These are phyloP conservation scores for Cydia fagiglandana DNA, from an alignment of 1,140 invertebrate genomes.

Conservation along the genomic window DNA sequence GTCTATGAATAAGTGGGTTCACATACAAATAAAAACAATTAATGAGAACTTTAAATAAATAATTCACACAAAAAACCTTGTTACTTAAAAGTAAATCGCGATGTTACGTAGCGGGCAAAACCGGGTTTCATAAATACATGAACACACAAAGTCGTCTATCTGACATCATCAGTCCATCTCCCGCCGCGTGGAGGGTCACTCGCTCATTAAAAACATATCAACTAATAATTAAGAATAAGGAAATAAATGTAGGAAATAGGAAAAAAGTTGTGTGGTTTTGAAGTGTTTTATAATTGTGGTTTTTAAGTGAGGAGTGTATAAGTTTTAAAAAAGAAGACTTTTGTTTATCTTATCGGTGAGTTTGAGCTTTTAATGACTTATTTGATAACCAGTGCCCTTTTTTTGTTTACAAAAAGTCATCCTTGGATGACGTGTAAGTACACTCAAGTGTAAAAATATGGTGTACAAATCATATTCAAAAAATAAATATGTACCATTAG, in stretches of 20 bases:
- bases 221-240: neutral
- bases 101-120: slow-evolving; percentile 11
- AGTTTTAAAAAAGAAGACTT: neutral
- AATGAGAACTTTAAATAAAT: neutral
- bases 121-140: neutral
- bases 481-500: too few species aligned
- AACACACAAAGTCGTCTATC: neutral
- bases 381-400: neutral
- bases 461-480: too few species aligned
- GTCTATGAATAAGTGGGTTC: too few species aligned
- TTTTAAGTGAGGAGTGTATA: neutral
- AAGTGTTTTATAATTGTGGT: neutral
- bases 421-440: too few species aligned
- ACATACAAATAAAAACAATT: neutral
- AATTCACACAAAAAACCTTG: neutral
- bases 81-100: neutral
- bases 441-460: too few species aligned
- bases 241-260: neutral
- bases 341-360: neutral
- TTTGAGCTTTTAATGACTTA: neutral
- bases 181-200: neutral
- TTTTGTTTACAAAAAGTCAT: too few species aligned
- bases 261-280: neutral
- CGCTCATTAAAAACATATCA: neutral
- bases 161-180: slow-evolving; percentile 9